These are phyloP conservation scores for Physocephala rufipes DNA, from an alignment of 2,888 invertebrate species.

Conservation along the genomic window DNA sequence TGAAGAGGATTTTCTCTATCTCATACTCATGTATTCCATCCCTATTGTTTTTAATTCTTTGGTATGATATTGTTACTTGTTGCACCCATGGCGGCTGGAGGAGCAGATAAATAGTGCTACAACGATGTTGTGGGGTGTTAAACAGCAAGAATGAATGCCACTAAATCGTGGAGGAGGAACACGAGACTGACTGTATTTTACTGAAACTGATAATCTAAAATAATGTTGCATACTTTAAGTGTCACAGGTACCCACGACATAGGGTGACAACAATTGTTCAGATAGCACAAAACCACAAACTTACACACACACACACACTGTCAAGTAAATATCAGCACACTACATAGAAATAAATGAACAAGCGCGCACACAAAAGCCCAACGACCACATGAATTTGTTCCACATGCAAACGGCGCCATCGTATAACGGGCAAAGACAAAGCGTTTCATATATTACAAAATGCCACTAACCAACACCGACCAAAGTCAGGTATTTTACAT, in stretches of 20 bases:
- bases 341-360: background rate
- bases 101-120: background rate
- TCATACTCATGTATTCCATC: no score
- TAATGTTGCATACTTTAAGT: slow-evolving; percentile 20
- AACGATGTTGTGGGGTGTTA: no score
- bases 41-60: no score
- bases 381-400: background rate
- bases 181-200: background rate
- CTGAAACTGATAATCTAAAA: slow-evolving; percentile 1
- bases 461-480: slow-evolving; percentile 1
- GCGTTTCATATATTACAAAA: slow-evolving; percentile 18
- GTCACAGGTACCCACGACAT: background rate
- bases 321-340: background rate
- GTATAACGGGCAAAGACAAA: background rate
- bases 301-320: background rate
- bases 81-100: background rate
- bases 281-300: background rate
- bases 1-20: background rate
- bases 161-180: background rate
- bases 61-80: background rate
- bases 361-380: background rate
- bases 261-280: slow-evolving; percentile 14
- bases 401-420: slow-evolving; percentile 12
- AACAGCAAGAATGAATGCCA: no score
- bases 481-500: background rate